phyloP scores from a whole-genome alignment of 2,797 vertebrate genomes.

The Vespertilio murinus region DNA sequence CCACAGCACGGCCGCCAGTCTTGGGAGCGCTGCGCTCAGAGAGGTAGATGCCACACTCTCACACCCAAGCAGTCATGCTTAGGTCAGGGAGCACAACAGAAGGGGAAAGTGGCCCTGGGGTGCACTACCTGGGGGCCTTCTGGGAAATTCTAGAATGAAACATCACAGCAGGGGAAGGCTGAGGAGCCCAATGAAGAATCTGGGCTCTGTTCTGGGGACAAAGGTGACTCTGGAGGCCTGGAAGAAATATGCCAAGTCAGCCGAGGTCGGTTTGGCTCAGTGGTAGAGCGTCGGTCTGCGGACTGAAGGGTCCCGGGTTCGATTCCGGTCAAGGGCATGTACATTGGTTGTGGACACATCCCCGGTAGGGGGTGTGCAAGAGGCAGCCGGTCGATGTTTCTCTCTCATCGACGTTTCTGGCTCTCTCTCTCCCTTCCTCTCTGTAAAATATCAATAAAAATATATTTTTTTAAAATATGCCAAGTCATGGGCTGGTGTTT shows the following conservation, averaged over 20 bases:
- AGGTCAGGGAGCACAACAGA: too few relatives aligned
- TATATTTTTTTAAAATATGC: too few relatives aligned
- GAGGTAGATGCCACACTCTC: background rate
- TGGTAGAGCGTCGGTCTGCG: too few relatives aligned
- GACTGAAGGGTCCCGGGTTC: too few relatives aligned
- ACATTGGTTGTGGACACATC: too few relatives aligned
- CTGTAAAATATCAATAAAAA: too few relatives aligned
- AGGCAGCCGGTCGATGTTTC: too few relatives aligned
- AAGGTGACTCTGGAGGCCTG: background rate
- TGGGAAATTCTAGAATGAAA: background rate
- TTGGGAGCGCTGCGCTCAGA: fast-evolving
- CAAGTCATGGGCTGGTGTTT: background rate
- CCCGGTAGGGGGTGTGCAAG: too few relatives aligned
- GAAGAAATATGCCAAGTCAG: background rate
- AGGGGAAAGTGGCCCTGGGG: background rate
- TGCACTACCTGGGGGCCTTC: background rate
- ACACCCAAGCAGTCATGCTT: fast-evolving
- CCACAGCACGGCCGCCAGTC: background rate
- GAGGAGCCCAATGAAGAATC: background rate
- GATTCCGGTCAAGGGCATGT: too few relatives aligned
- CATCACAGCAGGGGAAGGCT: background rate
- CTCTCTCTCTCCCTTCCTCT: too few relatives aligned
- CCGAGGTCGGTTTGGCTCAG: too few relatives aligned
- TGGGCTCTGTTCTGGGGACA: background rate
- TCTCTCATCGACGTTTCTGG: too few relatives aligned